A percentile compares a stretch with the other conserved stretches of the same genome.
Evolutionary conservation across 2,113 vertebrate genomes (phyloP).

Genomic region (Phrynosoma blainvillii): DNA sequence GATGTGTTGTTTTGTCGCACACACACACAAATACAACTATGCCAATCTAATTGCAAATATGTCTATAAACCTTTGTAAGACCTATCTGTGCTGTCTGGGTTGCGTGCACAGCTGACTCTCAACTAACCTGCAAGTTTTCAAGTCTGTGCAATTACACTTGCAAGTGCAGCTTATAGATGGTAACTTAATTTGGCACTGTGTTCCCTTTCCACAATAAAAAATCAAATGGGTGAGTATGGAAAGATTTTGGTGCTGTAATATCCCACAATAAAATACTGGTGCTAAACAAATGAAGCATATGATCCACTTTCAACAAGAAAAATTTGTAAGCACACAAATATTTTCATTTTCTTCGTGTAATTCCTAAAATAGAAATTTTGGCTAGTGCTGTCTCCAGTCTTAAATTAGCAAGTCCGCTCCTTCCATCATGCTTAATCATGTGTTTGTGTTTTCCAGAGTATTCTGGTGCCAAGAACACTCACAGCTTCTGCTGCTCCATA

Average conservation of each 20-base stretch:
- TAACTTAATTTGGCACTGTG: background rate
- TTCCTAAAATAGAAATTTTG: background rate
- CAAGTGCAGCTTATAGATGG: background rate
- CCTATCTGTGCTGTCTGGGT: too few relatives aligned
- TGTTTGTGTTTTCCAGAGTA: background rate
- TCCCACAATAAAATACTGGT: background rate
- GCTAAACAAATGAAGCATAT: background rate
- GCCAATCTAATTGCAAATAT: background rate
- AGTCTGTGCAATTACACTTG: background rate
- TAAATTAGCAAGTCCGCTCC: constrained; percentile 6
- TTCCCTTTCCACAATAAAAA: background rate
- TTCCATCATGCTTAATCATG: background rate
- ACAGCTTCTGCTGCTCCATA: background rate
- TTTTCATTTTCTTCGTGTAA: background rate
- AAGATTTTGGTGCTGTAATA: background rate
- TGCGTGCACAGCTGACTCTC: background rate
- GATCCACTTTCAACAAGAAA: background rate
- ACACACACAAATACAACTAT: too few relatives aligned
- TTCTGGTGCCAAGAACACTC: background rate
- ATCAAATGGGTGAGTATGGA: background rate
- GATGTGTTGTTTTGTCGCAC: background rate
- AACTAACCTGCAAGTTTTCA: background rate
- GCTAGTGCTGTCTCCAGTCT: background rate
- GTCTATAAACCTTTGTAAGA: too few relatives aligned
- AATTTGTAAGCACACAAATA: background rate